These are phyloP conservation scores for Formica aserva DNA, from an alignment of 2,888 invertebrate species.

Conservation along the genomic window DNA sequence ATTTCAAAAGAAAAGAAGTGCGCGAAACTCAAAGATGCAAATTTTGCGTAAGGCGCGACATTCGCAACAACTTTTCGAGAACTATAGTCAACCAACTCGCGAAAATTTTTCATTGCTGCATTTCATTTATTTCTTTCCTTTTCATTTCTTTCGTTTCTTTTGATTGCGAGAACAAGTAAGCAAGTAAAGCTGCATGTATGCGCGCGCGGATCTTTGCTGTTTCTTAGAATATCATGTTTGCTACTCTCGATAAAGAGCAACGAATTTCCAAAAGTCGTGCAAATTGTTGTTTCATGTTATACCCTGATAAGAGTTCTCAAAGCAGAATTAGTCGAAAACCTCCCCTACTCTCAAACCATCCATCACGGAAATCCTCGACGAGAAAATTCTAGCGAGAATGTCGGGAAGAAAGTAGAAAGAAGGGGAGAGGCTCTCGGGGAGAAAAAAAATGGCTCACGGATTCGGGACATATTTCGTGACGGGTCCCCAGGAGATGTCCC, in stretches of 20 bases:
- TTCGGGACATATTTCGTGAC: constrained; percentile 30
- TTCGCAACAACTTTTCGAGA: constrained; percentile 26
- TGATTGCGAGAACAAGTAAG: neutral
- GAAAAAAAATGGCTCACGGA: neutral
- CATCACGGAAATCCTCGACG: constrained; percentile 19
- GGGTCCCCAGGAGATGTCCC: neutral
- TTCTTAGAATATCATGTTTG: neutral
- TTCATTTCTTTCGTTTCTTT: neutral
- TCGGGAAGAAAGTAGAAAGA: neutral
- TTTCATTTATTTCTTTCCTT: neutral
- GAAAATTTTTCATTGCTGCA: constrained; percentile 40
- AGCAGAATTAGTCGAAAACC: constrained; percentile 32
- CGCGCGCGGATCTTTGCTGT: neutral
- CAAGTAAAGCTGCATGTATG: neutral
- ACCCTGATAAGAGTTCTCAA: constrained; percentile 19
- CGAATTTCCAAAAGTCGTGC: constrained; percentile 36
- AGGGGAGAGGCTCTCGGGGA: neutral
- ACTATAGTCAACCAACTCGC: constrained; percentile 15
- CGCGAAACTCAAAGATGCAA: constrained; percentile 38
- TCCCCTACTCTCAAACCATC: neutral
- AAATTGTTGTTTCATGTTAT: constrained; percentile 23
- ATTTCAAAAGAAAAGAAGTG: constrained; percentile 34
- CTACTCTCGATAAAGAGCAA: neutral
- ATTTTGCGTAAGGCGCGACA: constrained; percentile 11
- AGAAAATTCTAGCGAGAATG: neutral